phyloP scores from a whole-genome alignment of 1,140 invertebrate species.

The Temnothorax curvispinosus region DNA sequence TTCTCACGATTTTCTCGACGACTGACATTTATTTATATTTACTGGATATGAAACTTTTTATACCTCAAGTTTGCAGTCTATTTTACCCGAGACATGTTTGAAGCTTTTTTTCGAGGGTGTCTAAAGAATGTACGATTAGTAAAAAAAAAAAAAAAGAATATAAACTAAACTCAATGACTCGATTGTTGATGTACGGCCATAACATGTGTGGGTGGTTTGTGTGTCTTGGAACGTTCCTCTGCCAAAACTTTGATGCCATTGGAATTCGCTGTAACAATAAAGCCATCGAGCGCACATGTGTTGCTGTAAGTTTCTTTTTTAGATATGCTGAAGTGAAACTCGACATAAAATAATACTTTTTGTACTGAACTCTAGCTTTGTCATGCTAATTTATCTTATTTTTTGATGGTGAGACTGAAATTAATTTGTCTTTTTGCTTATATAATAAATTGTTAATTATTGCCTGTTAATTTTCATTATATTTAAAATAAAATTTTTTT shows the following conservation, averaged over 20 bases:
- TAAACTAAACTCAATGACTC: neutral
- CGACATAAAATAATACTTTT: neutral
- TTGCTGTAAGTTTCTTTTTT: neutral
- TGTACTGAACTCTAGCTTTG: neutral
- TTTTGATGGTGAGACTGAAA: too few relatives aligned
- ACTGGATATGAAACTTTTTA: neutral
- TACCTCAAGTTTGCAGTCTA: neutral
- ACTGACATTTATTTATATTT: neutral
- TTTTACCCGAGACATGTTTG: neutral
- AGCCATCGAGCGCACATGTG: neutral
- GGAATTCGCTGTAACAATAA: constrained; percentile 61
- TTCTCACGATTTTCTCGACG: neutral
- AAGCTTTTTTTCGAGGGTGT: neutral
- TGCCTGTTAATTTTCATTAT: neutral
- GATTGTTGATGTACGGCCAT: constrained; percentile 19
- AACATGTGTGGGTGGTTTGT: constrained; percentile 26
- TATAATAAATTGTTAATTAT: neutral
- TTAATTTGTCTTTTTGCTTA: neutral
- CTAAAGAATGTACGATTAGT: neutral
- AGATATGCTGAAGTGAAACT: neutral
- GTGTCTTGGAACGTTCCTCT: constrained; percentile 4
- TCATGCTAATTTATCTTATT: too few relatives aligned
- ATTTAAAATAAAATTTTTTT: neutral
- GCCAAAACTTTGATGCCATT: neutral
- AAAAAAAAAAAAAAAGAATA: neutral